These are phyloP conservation scores for Eugnorisma glareosa DNA, from an alignment of 2,888 invertebrate species.

Conservation along the genomic window DNA sequence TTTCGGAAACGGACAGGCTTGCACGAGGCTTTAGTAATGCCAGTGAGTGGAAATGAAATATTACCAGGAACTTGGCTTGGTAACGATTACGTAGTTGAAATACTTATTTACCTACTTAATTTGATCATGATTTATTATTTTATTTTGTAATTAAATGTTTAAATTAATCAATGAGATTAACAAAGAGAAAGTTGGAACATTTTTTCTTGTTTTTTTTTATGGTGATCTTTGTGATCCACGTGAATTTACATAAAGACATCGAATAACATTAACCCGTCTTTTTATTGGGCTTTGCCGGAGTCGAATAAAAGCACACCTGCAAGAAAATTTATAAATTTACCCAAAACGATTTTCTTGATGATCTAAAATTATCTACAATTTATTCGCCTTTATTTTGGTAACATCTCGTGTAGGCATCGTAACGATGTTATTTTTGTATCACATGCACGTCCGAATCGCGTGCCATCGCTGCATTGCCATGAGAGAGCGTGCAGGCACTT, in stretches of 20 bases:
- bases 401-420: slow-evolving; percentile 12
- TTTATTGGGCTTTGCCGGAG: background rate
- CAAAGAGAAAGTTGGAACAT: background rate
- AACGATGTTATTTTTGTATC: slow-evolving; percentile 8
- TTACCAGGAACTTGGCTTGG: slow-evolving; percentile 12
- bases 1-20: slow-evolving; percentile 33
- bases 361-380: background rate
- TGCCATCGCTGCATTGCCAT: slow-evolving; percentile 45
- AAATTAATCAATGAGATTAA: background rate
- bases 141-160: background rate
- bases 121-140: background rate
- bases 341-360: background rate
- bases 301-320: background rate
- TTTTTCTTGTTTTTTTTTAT: background rate
- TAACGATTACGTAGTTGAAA: slow-evolving; percentile 18
- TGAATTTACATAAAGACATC: background rate
- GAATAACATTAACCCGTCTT: background rate
- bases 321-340: background rate
- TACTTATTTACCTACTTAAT: background rate
- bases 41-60: slow-evolving; percentile 36
- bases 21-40: background rate
- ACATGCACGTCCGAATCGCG: slow-evolving; percentile 32
- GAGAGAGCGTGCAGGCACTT: slow-evolving; percentile 38
- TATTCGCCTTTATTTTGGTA: background rate
- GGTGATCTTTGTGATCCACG: background rate